Base-by-base conservation (phyloP, 1,140 invertebrate genomes). In the Solenopsis invicta region DNA sequence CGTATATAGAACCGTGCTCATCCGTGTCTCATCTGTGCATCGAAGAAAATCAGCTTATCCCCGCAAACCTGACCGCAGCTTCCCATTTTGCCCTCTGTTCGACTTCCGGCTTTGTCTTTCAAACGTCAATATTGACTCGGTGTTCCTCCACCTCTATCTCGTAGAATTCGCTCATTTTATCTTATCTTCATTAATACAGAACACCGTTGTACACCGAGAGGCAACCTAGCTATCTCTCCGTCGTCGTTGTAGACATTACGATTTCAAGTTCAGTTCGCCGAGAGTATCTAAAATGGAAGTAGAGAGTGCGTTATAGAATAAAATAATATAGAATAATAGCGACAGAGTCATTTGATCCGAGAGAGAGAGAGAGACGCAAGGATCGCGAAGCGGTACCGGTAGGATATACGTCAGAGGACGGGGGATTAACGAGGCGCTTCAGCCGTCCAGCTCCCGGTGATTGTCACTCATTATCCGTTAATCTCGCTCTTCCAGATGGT, bases 401-500 rank as follows among this genome's bases (percentile, higher is more conserved):
- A 62, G 12, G 24, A 75, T 21, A 75, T n/a, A 16, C 37, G 48
- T 67, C 41, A 59, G 54, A 72, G 34, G 24, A 72, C n/a, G 16
- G 13, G 16, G 13, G 50, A 81, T 81, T 56, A 54, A 72, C 45
- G 16, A 59, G 13, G 18, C 21, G 21, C n/a, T 41, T 2, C 21
- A 8, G 29, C 24, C n/a, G 21, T 12, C 34, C 29, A 21, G 29
- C 8, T 18, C 16, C 16, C n/a, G 9, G 24, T 48, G 24, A 62
- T 84, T 50, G 59, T 50, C 29, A 29, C 54, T 74, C 24, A 21
- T 74, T 82, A 75, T 56, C 45, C 56, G 1, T 24, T 41, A 50
- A 69, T 69, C 41, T 50, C 2, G 16, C 24, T 16, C 24, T 92
- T 92, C 21, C 89, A 94, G 94, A 94, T 94, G 94, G 87, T 93